phyloP scores from a whole-genome alignment of 2,888 invertebrate species.

The Bimastos eiseni region DNA sequence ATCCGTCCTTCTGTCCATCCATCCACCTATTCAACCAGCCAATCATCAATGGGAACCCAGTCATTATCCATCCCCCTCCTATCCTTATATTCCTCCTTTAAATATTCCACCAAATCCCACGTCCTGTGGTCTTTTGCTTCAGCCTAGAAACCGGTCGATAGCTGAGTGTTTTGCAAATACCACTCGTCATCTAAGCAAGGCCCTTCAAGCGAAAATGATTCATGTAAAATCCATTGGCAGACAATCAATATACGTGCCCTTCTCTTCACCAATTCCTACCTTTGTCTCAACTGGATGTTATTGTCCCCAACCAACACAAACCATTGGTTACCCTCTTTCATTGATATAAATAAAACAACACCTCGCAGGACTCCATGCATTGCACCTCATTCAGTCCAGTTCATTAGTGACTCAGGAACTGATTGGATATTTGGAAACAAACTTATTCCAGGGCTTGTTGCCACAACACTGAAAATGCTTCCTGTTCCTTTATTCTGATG shows the following conservation, averaged over 20 bases:
- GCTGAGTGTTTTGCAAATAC: too few relatives aligned
- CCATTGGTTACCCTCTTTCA: neutral
- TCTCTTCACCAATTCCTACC: neutral
- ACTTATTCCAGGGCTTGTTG: neutral
- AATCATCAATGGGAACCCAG: slow-evolving; percentile 16
- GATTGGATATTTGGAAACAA: neutral
- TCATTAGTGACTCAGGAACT: neutral
- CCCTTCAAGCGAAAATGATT: neutral
- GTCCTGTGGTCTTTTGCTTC: too few relatives aligned
- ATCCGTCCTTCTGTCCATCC: neutral
- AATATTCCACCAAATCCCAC: too few relatives aligned
- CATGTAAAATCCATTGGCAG: neutral
- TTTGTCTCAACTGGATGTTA: neutral
- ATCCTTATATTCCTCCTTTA: too few relatives aligned
- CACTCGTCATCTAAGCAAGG: too few relatives aligned
- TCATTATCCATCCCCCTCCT: neutral
- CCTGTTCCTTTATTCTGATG: neutral
- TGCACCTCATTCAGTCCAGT: neutral
- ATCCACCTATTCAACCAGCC: neutral
- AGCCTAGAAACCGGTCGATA: too few relatives aligned
- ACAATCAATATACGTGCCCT: neutral
- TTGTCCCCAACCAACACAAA: neutral
- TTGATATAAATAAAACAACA: neutral
- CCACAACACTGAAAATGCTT: neutral
- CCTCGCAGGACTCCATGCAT: neutral